Conservation (phyloP, 1,140 invertebrate species). For the Anoplolepis gracilipes region DNA sequence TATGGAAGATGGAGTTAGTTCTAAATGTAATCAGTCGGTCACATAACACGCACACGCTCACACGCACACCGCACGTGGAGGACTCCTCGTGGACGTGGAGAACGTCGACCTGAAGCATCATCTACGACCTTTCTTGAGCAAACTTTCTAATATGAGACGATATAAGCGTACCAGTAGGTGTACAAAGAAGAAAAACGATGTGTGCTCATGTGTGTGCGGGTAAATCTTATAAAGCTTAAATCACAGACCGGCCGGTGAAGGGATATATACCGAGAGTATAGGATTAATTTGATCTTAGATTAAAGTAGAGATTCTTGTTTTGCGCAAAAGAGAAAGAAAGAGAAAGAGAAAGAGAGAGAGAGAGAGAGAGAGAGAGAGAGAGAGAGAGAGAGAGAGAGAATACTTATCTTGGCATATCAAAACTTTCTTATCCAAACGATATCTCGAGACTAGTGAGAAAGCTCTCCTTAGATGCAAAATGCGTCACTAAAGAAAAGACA, state of each 20-base stretch:
- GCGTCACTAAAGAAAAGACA: neutral
- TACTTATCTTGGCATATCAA: conserved; percentile 3
- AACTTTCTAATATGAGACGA: conserved; percentile 40
- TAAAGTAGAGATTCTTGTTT: conserved; percentile 15
- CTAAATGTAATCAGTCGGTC: conserved; percentile 5
- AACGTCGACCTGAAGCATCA: neutral
- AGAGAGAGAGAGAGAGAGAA: neutral
- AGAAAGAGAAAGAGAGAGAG: too few species aligned
- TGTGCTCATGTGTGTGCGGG: neutral
- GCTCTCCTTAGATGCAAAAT: neutral
- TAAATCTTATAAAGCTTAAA: conserved; percentile 40
- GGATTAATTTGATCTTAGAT: conserved; percentile 39
- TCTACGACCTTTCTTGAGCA: neutral
- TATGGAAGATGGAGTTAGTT: conserved; percentile 2
- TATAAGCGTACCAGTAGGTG: neutral
- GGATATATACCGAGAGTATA: neutral
- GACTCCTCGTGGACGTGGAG: neutral
- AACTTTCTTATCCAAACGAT: neutral
- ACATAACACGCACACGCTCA: too few species aligned
- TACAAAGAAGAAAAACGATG: neutral
- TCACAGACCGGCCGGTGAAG: neutral
- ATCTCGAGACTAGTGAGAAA: neutral
- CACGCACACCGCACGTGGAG: too few species aligned
- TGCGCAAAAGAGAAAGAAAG: too few species aligned
- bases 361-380: too few species aligned